These are phyloP conservation scores for Orthosia gothica DNA, from an alignment of 2,888 invertebrate species.

Conservation along the genomic window DNA sequence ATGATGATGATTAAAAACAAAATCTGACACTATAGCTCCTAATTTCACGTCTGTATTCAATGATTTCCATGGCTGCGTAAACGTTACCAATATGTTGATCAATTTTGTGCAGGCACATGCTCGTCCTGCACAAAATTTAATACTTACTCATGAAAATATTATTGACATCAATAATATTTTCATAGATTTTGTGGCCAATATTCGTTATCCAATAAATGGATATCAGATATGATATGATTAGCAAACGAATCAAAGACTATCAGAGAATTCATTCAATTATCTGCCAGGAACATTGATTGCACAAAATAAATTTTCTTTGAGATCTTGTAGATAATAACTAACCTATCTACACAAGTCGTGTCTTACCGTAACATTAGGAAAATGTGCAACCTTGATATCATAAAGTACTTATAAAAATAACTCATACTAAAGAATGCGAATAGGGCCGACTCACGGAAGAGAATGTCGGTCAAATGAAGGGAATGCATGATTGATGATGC, in stretches of 20 bases:
- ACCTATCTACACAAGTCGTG: neutral
- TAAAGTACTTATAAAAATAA: conserved; percentile 39
- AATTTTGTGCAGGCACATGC: neutral
- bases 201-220: conserved; percentile 3
- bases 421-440: conserved; percentile 51
- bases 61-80: neutral
- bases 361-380: conserved; percentile 4
- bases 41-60: neutral
- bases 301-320: neutral
- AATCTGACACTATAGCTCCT: neutral
- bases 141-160: too few relatives aligned
- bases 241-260: conserved; percentile 3
- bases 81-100: neutral
- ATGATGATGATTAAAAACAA: neutral
- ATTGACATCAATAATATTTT: neutral
- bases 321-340: neutral
- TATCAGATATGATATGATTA: neutral
- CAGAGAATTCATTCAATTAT: conserved; percentile 7
- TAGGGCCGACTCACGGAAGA: conserved; percentile 60
- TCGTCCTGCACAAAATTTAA: too few relatives aligned
- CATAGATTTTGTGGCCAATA: neutral
- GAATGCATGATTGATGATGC: conserved; percentile 83
- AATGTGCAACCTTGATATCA: conserved; percentile 47
- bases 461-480: conserved; percentile 78
- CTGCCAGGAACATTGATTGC: neutral